These are phyloP conservation scores for Sarcophilus harrisii DNA, from an alignment of 2,797 vertebrate species.

Conservation along the genomic window DNA sequence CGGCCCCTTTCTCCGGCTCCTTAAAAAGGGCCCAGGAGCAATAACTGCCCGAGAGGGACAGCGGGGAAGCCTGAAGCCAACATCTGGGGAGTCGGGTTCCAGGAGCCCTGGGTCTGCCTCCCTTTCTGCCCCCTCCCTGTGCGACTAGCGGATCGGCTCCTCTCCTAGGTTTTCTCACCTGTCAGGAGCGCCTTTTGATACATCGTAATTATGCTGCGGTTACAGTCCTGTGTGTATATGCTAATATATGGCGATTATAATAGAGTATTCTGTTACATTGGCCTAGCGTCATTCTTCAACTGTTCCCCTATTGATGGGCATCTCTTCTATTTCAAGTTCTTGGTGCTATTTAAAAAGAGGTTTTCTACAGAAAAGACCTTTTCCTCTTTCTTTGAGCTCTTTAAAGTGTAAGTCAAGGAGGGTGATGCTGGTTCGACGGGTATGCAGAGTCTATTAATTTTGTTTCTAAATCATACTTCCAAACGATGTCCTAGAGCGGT, in stretches of 20 bases:
- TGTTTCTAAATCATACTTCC: background rate
- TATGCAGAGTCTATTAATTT: background rate
- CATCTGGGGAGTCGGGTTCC: too few relatives aligned
- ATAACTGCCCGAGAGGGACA: too few relatives aligned
- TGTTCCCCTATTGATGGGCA: background rate
- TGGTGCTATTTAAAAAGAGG: background rate
- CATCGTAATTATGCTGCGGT: background rate
- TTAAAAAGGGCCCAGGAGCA: too few relatives aligned
- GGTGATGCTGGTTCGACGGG: background rate
- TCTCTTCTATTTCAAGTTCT: background rate
- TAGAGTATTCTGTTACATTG: background rate
- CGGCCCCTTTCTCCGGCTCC: background rate
- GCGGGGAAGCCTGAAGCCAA: too few relatives aligned
- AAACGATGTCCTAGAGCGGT: background rate
- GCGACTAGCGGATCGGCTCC: too few relatives aligned
- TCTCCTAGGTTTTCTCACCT: too few relatives aligned
- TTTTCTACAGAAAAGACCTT: background rate
- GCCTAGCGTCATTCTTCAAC: background rate
- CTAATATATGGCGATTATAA: background rate
- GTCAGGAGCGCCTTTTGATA: too few relatives aligned
- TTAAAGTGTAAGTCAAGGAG: background rate
- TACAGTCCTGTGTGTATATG: background rate
- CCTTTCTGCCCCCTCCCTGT: too few relatives aligned
- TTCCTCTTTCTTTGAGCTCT: background rate
- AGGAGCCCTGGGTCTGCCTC: too few relatives aligned